A percentile compares a stretch with the other conserved stretches of the same genome.
These are phyloP conservation scores for Dermolepida albohirtum DNA, from an alignment of 2,888 invertebrate species.

Conservation along the genomic window DNA sequence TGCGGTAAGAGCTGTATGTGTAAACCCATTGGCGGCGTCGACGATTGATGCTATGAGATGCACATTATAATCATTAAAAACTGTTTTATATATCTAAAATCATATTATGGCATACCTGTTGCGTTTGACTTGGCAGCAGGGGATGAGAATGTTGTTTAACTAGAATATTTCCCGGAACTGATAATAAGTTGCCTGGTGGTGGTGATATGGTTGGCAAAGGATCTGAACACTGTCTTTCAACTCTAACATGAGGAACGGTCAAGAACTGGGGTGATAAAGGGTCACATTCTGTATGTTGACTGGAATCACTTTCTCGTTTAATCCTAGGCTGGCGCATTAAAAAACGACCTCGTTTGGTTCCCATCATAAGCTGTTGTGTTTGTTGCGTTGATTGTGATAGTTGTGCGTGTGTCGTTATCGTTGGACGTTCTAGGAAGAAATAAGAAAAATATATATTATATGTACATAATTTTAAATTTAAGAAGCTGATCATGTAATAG, in stretches of 20 bases:
- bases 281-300: slow-evolving; percentile 64
- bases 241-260: slow-evolving; percentile 67
- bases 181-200: slow-evolving; percentile 67
- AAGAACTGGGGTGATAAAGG: slow-evolving; percentile 62
- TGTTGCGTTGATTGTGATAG: slow-evolving; percentile 54
- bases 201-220: slow-evolving; percentile 69
- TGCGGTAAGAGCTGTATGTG: slow-evolving; percentile 54
- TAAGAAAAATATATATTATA: not conserved
- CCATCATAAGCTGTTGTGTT: slow-evolving; percentile 61
- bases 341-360: slow-evolving; percentile 73
- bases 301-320: slow-evolving; percentile 73
- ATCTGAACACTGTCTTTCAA: slow-evolving; percentile 72
- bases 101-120: slow-evolving; percentile 49
- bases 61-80: slow-evolving; percentile 12
- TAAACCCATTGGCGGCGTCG: slow-evolving; percentile 52
- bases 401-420: slow-evolving; percentile 56
- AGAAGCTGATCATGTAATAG: too few species aligned
- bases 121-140: slow-evolving; percentile 70
- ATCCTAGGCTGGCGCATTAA: slow-evolving; percentile 76
- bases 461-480: not conserved
- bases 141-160: slow-evolving; percentile 78
- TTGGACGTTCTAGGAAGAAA: slow-evolving; percentile 50
- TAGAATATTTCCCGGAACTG: slow-evolving; percentile 71
- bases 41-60: slow-evolving; percentile 50
- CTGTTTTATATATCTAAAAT: not conserved